Percentiles rank a stretch among this genome's conserved stretches.
Evolutionary conservation across 35 echinoderm and acorn worm species (phyloP).

Genomic region (Anneissia japonica): DNA sequence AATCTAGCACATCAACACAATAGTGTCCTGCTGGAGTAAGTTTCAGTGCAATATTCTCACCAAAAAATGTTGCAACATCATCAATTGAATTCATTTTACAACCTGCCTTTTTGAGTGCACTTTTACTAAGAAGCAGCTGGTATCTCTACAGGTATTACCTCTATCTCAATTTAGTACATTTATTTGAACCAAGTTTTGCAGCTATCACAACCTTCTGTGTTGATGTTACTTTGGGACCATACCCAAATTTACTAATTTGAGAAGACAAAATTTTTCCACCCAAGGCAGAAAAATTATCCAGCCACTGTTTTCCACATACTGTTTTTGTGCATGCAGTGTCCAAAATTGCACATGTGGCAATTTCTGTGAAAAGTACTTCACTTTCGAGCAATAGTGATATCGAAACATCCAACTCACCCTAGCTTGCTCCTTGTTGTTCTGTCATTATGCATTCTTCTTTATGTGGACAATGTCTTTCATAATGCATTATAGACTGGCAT

Average conservation of each 20-base stretch:
- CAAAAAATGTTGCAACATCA: constrained; percentile 4
- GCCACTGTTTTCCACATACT: no score
- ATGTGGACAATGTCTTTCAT: no score
- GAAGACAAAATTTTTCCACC: no score
- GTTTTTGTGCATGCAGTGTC: no score
- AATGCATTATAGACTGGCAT: no score
- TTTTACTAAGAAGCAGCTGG: constrained; percentile 18
- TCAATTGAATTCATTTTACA: not conserved
- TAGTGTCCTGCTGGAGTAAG: constrained; percentile 1
- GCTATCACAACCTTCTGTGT: not conserved
- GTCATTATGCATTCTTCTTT: no score
- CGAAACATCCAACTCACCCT: no score
- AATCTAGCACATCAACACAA: not conserved
- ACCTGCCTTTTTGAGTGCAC: not conserved
- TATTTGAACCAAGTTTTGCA: not conserved
- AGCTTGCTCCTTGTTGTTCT: no score
- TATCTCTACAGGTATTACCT: not conserved
- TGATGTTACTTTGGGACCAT: not conserved
- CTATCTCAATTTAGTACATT: constrained; percentile 9
- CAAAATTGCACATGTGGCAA: no score
- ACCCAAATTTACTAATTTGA: not conserved
- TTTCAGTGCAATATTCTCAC: not conserved
- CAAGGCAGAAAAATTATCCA: no score
- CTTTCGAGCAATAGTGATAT: no score
- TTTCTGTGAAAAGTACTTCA: no score